phyloP scores from a whole-genome alignment of 2,797 vertebrate genomes.

The Cephalopachus bancanus region DNA sequence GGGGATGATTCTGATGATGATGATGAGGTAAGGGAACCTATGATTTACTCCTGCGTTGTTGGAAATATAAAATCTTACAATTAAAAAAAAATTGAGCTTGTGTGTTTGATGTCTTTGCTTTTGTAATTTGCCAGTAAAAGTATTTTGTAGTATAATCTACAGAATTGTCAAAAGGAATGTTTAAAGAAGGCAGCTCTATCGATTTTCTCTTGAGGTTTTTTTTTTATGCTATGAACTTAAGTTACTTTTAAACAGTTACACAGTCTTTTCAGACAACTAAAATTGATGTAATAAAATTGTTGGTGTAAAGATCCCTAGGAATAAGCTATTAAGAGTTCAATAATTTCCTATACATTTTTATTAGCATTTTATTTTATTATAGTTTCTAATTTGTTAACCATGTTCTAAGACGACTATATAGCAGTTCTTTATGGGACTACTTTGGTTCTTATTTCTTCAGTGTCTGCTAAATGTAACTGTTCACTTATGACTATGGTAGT shows the following conservation, averaged over 20 bases:
- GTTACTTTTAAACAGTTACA: conserved; percentile 50
- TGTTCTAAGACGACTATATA: neutral
- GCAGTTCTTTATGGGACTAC: neutral
- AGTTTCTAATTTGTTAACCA: conserved; percentile 32
- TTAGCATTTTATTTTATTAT: conserved; percentile 25
- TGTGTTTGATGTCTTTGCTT: conserved; percentile 35
- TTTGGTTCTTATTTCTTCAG: conserved; percentile 48
- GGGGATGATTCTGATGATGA: conserved; percentile 98
- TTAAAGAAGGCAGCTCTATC: conserved; percentile 5
- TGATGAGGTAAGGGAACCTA: conserved; percentile 93
- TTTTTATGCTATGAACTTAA: neutral
- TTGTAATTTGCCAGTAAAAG: neutral
- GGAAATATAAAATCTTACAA: neutral
- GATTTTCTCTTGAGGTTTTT: neutral
- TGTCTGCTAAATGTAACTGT: conserved; percentile 39
- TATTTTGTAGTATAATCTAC: conserved; percentile 9
- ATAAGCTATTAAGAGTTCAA: conserved; percentile 22
- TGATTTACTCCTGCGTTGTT: conserved; percentile 63
- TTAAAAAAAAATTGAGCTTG: neutral
- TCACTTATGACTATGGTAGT: conserved; percentile 7
- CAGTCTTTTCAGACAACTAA: conserved; percentile 47
- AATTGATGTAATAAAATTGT: conserved; percentile 19
- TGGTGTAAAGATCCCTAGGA: conserved; percentile 36
- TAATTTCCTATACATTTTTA: conserved; percentile 54
- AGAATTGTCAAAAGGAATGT: conserved; percentile 23